A percentile compares a stretch with the other conserved stretches of the same genome.
Evolutionary conservation across 92 coral and sea anemone species (phyloP).

Genomic region (Phymanthus crucifer): DNA sequence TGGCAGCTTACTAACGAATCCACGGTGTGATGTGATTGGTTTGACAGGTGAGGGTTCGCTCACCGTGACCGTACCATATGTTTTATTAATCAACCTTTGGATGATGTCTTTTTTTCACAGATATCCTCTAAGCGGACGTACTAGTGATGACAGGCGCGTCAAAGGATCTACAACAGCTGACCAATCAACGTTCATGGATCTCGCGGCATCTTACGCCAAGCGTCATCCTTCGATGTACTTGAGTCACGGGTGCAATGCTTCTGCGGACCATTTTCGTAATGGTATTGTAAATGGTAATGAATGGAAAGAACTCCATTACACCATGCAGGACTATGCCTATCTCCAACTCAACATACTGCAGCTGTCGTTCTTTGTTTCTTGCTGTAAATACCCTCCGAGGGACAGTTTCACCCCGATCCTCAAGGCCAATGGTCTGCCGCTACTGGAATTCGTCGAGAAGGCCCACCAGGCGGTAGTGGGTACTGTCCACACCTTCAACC

Average conservation of each 20-base stretch:
- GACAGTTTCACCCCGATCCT: conserved; percentile 52
- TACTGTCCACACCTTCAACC: conserved; percentile 58
- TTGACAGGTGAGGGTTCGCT: neutral
- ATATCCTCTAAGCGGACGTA: conserved; percentile 72
- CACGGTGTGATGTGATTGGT: conserved; percentile 3
- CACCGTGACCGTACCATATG: too few species aligned
- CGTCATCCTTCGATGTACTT: conserved; percentile 88
- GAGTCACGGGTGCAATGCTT: conserved; percentile 75
- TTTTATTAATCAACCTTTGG: neutral
- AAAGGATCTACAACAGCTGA: conserved; percentile 72
- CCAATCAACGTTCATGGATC: conserved; percentile 67
- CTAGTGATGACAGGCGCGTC: conserved; percentile 37
- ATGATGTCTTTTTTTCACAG: conserved; percentile 34
- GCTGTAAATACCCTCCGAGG: conserved; percentile 79
- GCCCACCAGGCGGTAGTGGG: conserved; percentile 82
- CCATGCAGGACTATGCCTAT: conserved; percentile 92
- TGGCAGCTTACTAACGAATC: too few species aligned
- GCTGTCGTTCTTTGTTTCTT: conserved; percentile 81
- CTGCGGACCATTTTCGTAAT: conserved; percentile 48
- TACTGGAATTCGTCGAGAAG: conserved; percentile 72
- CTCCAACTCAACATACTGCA: conserved; percentile 63
- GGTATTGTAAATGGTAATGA: conserved; percentile 77
- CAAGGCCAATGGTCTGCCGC: conserved; percentile 69
- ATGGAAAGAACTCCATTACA: conserved; percentile 78
- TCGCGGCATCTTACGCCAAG: conserved; percentile 69